phyloP scores from a whole-genome alignment of 2,113 vertebrate species.

The Gymnogyps californianus region DNA sequence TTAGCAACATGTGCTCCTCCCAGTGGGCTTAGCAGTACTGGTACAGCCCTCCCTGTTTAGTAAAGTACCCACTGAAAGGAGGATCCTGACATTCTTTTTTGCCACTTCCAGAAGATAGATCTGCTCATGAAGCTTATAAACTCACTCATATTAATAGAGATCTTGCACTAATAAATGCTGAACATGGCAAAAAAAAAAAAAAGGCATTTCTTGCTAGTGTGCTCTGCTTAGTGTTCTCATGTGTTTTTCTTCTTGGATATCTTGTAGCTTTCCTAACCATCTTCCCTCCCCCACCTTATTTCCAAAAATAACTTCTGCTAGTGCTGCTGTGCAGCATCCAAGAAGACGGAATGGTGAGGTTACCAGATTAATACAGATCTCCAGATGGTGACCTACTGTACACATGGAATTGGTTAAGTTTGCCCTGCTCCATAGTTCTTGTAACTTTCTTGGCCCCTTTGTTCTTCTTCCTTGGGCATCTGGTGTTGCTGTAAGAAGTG shows the following conservation, averaged over 20 bases:
- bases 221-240: background rate
- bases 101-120: background rate
- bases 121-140: background rate
- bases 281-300: constrained; percentile 31
- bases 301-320: constrained; percentile 30
- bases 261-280: constrained; percentile 4
- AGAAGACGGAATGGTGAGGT: background rate
- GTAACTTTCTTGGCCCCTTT: background rate
- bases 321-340: constrained; percentile 27
- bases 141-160: background rate
- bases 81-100: background rate
- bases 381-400: constrained; percentile 39
- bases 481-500: background rate
- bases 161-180: background rate
- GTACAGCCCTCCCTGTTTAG: background rate
- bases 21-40: background rate
- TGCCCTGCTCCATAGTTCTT: background rate
- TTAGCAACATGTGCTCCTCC: background rate
- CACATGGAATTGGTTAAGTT: constrained; percentile 13
- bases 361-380: constrained; percentile 32
- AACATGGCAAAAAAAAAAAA: background rate
- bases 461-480: background rate
- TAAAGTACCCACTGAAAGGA: background rate
- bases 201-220: background rate
- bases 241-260: constrained; percentile 2